These are phyloP conservation scores for Macaca mulatta DNA, from an alignment of 2,113 vertebrate species.

Conservation along the genomic window DNA sequence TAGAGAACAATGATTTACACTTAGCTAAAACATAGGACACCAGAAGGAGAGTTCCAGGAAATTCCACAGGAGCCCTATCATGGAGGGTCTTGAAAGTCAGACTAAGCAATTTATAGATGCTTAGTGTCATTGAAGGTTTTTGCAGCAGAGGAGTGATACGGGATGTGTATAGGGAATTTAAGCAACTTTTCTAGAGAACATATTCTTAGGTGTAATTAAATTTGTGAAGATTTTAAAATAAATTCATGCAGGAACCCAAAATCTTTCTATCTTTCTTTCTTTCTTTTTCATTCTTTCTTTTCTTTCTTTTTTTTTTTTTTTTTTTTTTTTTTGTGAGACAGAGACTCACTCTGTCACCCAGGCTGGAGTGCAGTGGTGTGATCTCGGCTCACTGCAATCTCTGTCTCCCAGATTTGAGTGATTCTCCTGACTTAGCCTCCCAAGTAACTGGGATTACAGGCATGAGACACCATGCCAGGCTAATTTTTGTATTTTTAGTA, in stretches of 20 bases:
- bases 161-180: neutral
- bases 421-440: too few species aligned
- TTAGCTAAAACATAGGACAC: neutral
- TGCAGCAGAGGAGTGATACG: neutral
- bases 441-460: too few species aligned
- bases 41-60: neutral
- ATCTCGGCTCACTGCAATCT: too few species aligned
- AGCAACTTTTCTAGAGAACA: neutral
- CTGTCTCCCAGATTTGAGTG: too few species aligned
- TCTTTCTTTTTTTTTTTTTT: too few species aligned
- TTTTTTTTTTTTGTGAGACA: too few species aligned
- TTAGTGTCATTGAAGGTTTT: neutral
- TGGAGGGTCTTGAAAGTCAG: neutral
- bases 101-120: neutral
- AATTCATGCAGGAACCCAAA: slow-evolving; percentile 18
- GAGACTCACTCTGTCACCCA: too few species aligned
- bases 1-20: slow-evolving; percentile 13
- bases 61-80: neutral
- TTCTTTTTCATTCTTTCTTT: too few species aligned
- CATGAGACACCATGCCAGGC: too few species aligned
- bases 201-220: neutral
- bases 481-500: too few species aligned
- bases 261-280: neutral
- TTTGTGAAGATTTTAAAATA: slow-evolving; percentile 31
- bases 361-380: too few species aligned